phyloP scores from a whole-genome alignment of 92 coral and sea anemone species.

The Heteractis magnifica region DNA sequence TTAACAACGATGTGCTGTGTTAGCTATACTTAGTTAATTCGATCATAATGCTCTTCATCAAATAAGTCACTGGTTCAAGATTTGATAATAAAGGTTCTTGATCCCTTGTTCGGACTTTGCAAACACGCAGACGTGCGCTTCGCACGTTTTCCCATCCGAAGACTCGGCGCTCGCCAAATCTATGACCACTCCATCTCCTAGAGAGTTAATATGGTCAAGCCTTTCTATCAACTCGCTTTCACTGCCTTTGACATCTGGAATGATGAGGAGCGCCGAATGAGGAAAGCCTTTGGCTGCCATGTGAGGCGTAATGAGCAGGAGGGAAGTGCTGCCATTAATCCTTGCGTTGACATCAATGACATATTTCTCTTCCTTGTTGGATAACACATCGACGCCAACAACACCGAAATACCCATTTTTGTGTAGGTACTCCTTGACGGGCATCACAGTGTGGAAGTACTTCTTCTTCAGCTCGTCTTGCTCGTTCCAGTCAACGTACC shows the following conservation, averaged over 20 bases:
- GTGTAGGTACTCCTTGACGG: conserved; percentile 75
- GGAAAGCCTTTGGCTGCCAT: conserved; percentile 65
- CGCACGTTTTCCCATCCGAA: conserved; percentile 7
- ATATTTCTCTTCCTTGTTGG: conserved; percentile 59
- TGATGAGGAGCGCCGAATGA: conserved; percentile 32
- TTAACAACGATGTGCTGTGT: too few relatives aligned
- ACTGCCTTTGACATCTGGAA: conserved; percentile 8
- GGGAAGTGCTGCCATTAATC: conserved; percentile 64
- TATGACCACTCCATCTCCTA: conserved; percentile 28
- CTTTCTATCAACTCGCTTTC: background rate
- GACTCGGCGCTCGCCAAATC: conserved; percentile 24
- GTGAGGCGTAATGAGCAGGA: conserved; percentile 70
- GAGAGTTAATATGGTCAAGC: conserved; percentile 23
- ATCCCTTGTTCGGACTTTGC: conserved; percentile 16
- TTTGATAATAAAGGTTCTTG: background rate
- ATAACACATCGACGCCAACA: conserved; percentile 63
- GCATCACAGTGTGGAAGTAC: conserved; percentile 47
- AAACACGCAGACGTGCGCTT: conserved; percentile 22
- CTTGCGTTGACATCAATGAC: conserved; percentile 75
- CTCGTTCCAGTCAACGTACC: conserved; percentile 58
- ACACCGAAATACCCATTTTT: conserved; percentile 74
- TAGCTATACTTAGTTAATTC: too few relatives aligned
- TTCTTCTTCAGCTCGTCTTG: conserved; percentile 58
- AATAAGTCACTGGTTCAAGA: background rate
- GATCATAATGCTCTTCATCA: too few relatives aligned